Evolutionary conservation across 2,797 vertebrate species (phyloP).

Genomic region (Brachyalestes nurse): DNA sequence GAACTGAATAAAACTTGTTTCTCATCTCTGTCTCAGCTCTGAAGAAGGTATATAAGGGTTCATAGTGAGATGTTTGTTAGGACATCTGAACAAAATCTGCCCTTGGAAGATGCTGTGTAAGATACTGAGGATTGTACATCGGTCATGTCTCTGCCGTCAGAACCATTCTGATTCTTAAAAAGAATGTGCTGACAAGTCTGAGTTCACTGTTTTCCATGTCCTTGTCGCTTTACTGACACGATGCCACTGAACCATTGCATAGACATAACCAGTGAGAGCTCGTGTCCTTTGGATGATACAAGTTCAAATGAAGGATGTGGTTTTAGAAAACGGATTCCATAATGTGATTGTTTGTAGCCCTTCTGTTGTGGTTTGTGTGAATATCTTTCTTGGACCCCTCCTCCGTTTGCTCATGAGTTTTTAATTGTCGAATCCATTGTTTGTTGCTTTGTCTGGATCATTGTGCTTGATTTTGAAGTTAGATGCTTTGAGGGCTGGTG

Average conservation of each 20-base stretch:
- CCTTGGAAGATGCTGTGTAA: background rate
- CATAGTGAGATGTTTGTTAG: background rate
- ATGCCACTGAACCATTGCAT: conserved; percentile 40
- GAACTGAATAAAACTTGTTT: conserved; percentile 19
- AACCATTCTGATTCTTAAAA: conserved; percentile 21
- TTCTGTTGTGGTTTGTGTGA: conserved; percentile 51
- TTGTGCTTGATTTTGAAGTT: conserved; percentile 25
- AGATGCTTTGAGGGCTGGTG: conserved; percentile 20
- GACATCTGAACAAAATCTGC: background rate
- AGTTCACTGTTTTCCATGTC: background rate
- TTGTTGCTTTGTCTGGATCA: conserved; percentile 11
- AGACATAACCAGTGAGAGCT: conserved; percentile 61
- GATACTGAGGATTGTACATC: background rate
- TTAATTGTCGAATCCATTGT: conserved; percentile 48
- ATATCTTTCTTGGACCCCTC: conserved; percentile 21
- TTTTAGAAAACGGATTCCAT: conserved; percentile 81
- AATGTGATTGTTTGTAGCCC: conserved; percentile 75
- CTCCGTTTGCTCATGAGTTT: conserved; percentile 35
- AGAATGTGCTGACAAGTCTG: conserved; percentile 27
- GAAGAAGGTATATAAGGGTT: background rate
- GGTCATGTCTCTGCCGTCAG: conserved; percentile 4
- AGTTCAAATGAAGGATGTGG: conserved; percentile 83
- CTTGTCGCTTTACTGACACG: conserved; percentile 31
- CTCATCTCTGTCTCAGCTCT: background rate
- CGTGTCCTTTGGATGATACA: conserved; percentile 78